Evolutionary conservation across 2,113 vertebrate species (phyloP).

Genomic region (Odontophorus gujanensis): DNA sequence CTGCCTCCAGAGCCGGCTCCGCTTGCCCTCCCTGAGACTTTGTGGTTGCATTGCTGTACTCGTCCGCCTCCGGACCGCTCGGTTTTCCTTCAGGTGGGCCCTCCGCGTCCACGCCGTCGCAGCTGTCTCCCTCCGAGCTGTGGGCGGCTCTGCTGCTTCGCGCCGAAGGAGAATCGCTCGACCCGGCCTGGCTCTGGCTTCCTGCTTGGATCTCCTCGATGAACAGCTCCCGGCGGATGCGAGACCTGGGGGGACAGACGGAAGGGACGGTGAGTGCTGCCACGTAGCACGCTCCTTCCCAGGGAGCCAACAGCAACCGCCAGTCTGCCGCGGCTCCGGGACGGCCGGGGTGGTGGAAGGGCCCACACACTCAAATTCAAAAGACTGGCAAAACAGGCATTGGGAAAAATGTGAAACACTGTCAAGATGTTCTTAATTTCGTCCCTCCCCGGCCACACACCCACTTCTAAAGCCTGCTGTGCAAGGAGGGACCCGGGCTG

Average conservation of each 20-base stretch:
- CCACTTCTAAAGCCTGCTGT: neutral
- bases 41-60: slow-evolving; percentile 79
- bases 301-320: neutral
- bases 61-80: slow-evolving; percentile 83
- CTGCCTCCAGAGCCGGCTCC: slow-evolving; percentile 77
- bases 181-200: slow-evolving; percentile 85
- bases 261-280: neutral
- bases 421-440: neutral
- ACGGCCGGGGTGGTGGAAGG: accelerated
- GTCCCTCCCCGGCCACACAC: accelerated
- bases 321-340: accelerated
- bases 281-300: neutral
- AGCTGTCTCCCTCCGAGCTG: slow-evolving; percentile 94
- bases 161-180: slow-evolving; percentile 89
- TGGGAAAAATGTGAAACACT: neutral
- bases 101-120: slow-evolving; percentile 93
- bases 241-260: slow-evolving; percentile 83
- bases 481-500: neutral
- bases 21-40: slow-evolving; percentile 85
- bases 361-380: neutral
- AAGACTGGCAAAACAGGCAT: neutral
- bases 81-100: slow-evolving; percentile 78
- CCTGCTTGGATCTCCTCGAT: slow-evolving; percentile 97
- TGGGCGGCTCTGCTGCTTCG: slow-evolving; percentile 83
- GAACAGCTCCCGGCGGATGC: slow-evolving; percentile 96